These are phyloP conservation scores for Chironomus tentans DNA, from an alignment of 2,888 invertebrate genomes.

Conservation along the genomic window DNA sequence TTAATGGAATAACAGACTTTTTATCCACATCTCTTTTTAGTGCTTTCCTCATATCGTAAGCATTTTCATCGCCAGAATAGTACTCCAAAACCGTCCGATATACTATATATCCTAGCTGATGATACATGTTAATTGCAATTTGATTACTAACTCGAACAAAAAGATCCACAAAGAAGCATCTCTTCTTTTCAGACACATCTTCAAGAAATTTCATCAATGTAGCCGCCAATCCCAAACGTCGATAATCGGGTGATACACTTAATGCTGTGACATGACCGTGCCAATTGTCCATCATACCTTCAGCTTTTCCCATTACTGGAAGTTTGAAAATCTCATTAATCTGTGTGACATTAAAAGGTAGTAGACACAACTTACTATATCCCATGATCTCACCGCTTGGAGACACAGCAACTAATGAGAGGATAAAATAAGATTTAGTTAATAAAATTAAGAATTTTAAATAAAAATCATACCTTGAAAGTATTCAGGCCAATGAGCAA, in stretches of 20 bases:
- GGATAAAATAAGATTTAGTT: neutral
- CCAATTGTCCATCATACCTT: conserved; percentile 93
- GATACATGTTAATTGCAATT: conserved; percentile 97
- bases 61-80: conserved; percentile 98
- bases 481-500: conserved; percentile 98
- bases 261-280: conserved; percentile 99
- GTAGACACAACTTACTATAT: conserved; percentile 66
- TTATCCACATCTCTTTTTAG: conserved; percentile 84
- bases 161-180: conserved; percentile 93
- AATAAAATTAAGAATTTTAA: neutral
- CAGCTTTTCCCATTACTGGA: conserved; percentile 97
- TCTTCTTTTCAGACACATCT: conserved; percentile 93
- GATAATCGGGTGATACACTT: conserved; percentile 89
- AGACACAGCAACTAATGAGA: conserved; percentile 68
- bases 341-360: neutral
- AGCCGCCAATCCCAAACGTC: conserved; percentile 85
- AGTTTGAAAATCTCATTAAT: conserved; percentile 12
- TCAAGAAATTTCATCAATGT: conserved; percentile 91
- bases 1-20: conserved; percentile 85
- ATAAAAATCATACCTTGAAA: conserved; percentile 52
- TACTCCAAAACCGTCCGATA: conserved; percentile 95
- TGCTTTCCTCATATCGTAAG: conserved; percentile 99
- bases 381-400: conserved; percentile 97
- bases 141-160: conserved; percentile 97
- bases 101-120: conserved; percentile 89